Evolutionary conservation across 2,113 vertebrate genomes (phyloP).

Genomic region (Chamaea fasciata): DNA sequence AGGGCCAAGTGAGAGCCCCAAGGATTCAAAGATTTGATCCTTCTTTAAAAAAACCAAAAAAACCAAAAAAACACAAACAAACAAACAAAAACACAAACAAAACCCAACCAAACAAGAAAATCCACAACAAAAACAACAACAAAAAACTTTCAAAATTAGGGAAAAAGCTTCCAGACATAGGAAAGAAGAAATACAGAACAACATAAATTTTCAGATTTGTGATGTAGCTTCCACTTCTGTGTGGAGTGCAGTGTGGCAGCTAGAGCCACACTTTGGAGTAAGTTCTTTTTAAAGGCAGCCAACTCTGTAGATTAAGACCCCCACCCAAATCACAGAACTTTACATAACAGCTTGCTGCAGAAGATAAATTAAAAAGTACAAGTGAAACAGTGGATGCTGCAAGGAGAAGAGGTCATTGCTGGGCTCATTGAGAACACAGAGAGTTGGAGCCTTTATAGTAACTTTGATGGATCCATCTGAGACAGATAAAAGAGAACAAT

Average conservation of each 20-base stretch:
- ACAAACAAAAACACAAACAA: not conserved
- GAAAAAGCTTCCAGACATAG: not conserved
- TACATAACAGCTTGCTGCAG: not conserved
- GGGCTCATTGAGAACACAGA: not conserved
- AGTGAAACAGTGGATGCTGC: not conserved
- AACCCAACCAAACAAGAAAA: not conserved
- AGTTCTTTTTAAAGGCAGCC: not conserved
- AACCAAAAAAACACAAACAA: no score
- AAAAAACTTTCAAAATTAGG: not conserved
- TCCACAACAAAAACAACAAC: no score
- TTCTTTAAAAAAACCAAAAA: not conserved
- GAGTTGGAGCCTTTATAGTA: not conserved
- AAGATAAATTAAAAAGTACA: not conserved
- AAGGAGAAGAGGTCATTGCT: not conserved
- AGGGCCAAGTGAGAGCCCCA: not conserved
- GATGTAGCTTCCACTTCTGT: not conserved
- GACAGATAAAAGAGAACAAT: not conserved
- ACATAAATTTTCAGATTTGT: not conserved
- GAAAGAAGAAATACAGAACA: not conserved
- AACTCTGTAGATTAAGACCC: not conserved
- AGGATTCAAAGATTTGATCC: not conserved
- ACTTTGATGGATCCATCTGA: not conserved
- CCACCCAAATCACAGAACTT: not conserved
- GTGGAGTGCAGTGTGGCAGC: accelerated
- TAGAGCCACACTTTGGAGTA: not conserved